Base-by-base conservation (phyloP, 2,797 vertebrate genomes). In the Crocodylus rhombifer region DNA sequence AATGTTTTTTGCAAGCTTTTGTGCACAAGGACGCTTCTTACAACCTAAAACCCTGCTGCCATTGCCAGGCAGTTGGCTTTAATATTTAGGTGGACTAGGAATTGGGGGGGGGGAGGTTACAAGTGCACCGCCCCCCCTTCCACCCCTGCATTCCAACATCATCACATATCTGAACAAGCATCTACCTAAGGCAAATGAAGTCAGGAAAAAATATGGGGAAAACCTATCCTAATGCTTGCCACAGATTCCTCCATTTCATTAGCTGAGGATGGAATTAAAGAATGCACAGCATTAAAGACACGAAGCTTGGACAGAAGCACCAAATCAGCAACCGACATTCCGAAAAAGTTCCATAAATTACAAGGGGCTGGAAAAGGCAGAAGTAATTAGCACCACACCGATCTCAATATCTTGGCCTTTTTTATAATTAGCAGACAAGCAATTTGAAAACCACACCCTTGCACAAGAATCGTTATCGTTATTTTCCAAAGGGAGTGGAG, bases 351-450 rank as follows among this genome's bases (percentile, higher is more conserved):
- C 65, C 26, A 79, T 36, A 58, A 94, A 92, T 94, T 82, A 74
- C 12, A 18, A 77, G 10, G 14, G 80, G 77, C 61, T 56, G 73
- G 73, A 9, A 75, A 58, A 61, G 71, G 42, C 14, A 61, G 15
- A 21, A 67, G 75, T 85, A 94, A 93, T 88, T 86, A 87, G 74
- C 78, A 33, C 55, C 14, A 80, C 73, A 69, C 88, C 33, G 18
- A 92, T 80, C 80, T 86, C 80, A 91, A 11, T 84, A 83, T 67
- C 81, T 85, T 71, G 79, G 56, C 80, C 92, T 93, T 95, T 87
- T 86, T 92, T 74, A 88, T 76, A 73, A 92, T 90, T 90, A 95
- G 92, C 62, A 84, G 90, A 80, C 79, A 79, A 74, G 76, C 64
- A 75, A 80, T 94, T 91, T 92, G 25, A 87, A 89, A 88, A 77